Conservation (phyloP, 2,888 invertebrate genomes). For the Eurois occulta region DNA sequence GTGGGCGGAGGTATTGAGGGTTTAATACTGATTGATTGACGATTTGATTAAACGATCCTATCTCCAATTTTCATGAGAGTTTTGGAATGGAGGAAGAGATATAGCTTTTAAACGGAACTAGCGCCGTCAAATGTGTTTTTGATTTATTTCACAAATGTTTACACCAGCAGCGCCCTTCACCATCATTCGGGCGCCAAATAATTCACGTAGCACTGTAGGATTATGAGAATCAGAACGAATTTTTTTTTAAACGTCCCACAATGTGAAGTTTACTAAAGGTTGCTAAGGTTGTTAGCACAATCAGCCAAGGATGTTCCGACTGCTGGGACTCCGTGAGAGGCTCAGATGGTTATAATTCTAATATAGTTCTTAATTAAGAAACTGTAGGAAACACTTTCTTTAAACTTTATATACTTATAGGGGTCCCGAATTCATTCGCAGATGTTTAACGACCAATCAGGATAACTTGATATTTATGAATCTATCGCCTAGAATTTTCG, state of each 20-base stretch:
- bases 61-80: neutral
- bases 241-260: neutral
- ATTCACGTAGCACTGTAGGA: neutral
- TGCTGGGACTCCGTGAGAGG: neutral
- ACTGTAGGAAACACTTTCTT: neutral
- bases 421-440: neutral
- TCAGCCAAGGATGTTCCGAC: neutral
- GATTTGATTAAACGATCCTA: neutral
- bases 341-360: neutral
- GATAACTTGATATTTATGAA: slow-evolving; percentile 32
- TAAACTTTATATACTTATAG: neutral
- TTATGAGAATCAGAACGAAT: neutral
- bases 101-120: neutral
- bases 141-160: neutral
- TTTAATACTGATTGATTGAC: slow-evolving; percentile 27
- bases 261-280: neutral
- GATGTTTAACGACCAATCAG: neutral
- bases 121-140: neutral
- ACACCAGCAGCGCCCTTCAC: neutral
- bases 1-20: slow-evolving; percentile 4
- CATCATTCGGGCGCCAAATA: neutral
- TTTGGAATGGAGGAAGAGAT: neutral
- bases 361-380: neutral
- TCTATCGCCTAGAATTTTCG: slow-evolving; percentile 23
- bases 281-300: neutral